A percentile compares a stretch with the other conserved stretches of the same genome.
Evolutionary conservation across 2,113 vertebrate species (phyloP).

Genomic region (Puma concolor): DNA sequence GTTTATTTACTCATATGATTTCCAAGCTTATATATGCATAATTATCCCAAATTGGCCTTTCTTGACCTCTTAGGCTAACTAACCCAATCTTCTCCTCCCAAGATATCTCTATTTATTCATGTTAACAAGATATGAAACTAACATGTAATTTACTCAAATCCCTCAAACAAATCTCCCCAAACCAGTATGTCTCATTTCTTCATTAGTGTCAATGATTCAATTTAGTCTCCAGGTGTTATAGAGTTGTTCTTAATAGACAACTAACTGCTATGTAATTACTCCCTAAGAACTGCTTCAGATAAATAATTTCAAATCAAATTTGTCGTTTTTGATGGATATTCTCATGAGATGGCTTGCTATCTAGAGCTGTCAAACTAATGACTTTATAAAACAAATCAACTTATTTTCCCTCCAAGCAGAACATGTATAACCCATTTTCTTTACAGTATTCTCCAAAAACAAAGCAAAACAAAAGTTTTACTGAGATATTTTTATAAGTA

Average conservation of each 20-base stretch:
- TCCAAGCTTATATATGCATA: background rate
- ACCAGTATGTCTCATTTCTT: background rate
- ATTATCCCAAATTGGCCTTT: background rate
- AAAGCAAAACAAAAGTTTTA: background rate
- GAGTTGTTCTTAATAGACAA: background rate
- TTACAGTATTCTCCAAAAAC: background rate
- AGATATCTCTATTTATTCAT: background rate
- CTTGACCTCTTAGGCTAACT: background rate
- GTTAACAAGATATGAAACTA: background rate
- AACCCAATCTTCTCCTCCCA: background rate
- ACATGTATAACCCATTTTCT: background rate
- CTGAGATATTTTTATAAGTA: slow-evolving; percentile 12
- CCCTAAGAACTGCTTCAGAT: background rate
- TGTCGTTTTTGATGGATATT: slow-evolving; percentile 43
- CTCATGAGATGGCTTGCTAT: background rate
- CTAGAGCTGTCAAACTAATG: background rate
- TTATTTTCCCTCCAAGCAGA: background rate
- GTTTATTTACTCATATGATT: background rate
- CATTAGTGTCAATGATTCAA: background rate
- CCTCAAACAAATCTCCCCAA: background rate
- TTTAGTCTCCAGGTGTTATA: background rate
- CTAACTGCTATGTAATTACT: background rate
- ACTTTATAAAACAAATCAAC: background rate
- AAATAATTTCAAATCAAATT: slow-evolving; percentile 18
- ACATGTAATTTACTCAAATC: background rate